phyloP scores from a whole-genome alignment of 2,888 invertebrate species.

The Sarcophaga carnaria region DNA sequence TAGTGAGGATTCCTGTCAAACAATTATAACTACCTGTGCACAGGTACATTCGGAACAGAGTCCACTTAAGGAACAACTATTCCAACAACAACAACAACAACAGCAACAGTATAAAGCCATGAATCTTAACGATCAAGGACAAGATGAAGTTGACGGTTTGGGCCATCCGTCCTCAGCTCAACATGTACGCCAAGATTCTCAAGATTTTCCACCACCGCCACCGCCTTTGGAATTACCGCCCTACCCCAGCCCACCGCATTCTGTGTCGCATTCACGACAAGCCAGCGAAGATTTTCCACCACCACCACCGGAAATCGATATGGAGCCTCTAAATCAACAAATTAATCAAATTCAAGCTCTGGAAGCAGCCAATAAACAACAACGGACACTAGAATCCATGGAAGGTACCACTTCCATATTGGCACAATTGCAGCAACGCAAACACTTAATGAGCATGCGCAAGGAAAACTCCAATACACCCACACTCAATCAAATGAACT shows the following conservation, averaged over 20 bases:
- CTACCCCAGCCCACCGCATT: conserved; percentile 90
- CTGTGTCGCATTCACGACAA: conserved; percentile 91
- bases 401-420: conserved; percentile 83
- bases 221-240: conserved; percentile 86
- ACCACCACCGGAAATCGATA: conserved; percentile 88
- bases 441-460: conserved; percentile 83
- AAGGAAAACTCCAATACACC: conserved; percentile 81
- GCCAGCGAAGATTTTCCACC: conserved; percentile 95
- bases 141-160: conserved; percentile 86
- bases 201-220: conserved; percentile 59
- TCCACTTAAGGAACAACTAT: conserved; percentile 83
- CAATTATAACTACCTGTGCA: conserved; percentile 90
- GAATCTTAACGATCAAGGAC: conserved; percentile 77
- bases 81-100: conserved; percentile 79
- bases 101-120: conserved; percentile 65
- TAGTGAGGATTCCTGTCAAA: conserved; percentile 84
- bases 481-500: conserved; percentile 70
- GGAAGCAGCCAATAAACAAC: conserved; percentile 78
- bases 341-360: conserved; percentile 82
- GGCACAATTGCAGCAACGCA: conserved; percentile 86
- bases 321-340: conserved; percentile 86
- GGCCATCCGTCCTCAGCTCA: conserved; percentile 60
- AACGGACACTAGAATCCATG: conserved; percentile 80
- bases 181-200: conserved; percentile 57
- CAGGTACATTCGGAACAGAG: conserved; percentile 93